Evolutionary conservation across 2,888 invertebrate species (phyloP), one percentile per base, ranked within the genome.

Genomic region (Cheilosia grossa): DNA sequence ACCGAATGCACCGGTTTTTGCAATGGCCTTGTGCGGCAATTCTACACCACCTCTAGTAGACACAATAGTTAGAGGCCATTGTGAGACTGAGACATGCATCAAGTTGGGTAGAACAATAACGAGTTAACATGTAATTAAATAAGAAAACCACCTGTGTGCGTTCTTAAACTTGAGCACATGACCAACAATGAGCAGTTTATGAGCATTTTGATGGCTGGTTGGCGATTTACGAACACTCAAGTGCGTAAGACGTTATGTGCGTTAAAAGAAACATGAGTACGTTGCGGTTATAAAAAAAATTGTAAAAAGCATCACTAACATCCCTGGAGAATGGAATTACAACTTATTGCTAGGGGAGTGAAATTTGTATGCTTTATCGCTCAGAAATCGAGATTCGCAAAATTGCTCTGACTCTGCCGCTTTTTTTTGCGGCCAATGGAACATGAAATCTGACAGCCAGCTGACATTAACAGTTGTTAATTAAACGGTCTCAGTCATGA

Each of bases 41-140:
- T 72, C 66, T 61, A 73, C 30, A 72, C 53, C 77, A 33, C n/a
- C 44, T 37, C 24, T 56, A 37, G 13, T 10, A 42, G 82, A 83
- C 82, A 83, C 73, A 83, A 83, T 79, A 63, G 58, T 47, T 74
- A 69, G 74, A 83, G 82, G 78, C 64, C 78, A 47, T 40, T 42
- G 21, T 13, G 10, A 64, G 51, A 66, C 59, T 27, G 27, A 27
- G 27, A 27, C 6, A 69, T 74, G 49, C 59, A 56, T 67, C 54
- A 67, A 77, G 67, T 49, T 63, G 59, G 69, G 56, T 74, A 67
- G 78, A 83, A 79, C 82, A 82, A 82, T 73, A 63, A 56, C 58
- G 61, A 78, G 73, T 82, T 73, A 63, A 44, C 58, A 63, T 73
- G 67, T 82, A 72, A 82, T 82, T 82, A 78, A 82, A 78, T 69